Conservation (phyloP, 2,888 invertebrate genomes). For the Brachyopa scutellaris region DNA sequence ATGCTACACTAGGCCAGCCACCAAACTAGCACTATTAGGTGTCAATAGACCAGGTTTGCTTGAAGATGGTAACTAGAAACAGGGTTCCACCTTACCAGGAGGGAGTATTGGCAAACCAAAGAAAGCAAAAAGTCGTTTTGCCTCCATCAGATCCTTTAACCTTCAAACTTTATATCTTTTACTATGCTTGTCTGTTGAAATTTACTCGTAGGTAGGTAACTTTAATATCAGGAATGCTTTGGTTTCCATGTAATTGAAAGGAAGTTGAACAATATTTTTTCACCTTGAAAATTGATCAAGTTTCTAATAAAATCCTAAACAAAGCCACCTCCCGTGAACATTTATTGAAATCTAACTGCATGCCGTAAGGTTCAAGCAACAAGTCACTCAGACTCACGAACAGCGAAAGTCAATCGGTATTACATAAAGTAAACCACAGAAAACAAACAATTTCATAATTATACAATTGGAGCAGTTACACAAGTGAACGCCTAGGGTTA, state of each 20-base stretch:
- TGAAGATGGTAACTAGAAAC: slow-evolving; percentile 9
- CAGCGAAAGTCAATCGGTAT: slow-evolving; percentile 13
- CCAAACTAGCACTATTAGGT: slow-evolving; percentile 5
- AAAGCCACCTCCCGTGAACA: neutral
- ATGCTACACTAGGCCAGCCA: too few species aligned
- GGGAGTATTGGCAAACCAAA: neutral
- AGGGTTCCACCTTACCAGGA: neutral
- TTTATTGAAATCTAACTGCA: neutral
- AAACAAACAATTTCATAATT: slow-evolving; percentile 20
- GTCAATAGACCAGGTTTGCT: slow-evolving; percentile 3
- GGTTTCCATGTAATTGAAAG: too few species aligned
- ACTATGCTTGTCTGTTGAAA: too few species aligned
- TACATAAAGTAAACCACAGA: neutral
- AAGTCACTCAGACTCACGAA: neutral
- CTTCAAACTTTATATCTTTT: too few species aligned
- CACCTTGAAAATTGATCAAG: too few species aligned
- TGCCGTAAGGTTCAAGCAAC: neutral
- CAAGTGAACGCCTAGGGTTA: neutral
- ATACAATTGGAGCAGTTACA: slow-evolving; percentile 16
- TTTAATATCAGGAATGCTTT: too few species aligned
- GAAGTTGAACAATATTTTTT: too few species aligned
- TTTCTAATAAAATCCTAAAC: neutral
- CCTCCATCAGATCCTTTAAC: too few species aligned
- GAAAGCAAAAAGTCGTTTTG: too few species aligned
- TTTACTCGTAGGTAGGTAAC: too few species aligned